Conservation (phyloP, 2,797 vertebrate genomes). For the Ciconia nigra region DNA sequence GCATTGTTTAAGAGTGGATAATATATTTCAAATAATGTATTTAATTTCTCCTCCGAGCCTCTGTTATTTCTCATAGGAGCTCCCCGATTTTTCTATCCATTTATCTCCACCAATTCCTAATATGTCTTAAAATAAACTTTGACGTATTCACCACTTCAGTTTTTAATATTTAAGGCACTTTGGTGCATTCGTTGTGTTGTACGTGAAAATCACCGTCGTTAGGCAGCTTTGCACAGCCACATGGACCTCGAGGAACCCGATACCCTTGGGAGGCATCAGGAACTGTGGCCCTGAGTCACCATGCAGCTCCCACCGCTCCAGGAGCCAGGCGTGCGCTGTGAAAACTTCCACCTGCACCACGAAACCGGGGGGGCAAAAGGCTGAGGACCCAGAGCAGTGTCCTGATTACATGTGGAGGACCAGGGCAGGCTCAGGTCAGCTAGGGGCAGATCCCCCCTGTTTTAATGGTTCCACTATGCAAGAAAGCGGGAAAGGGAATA, state of each 20-base stretch:
- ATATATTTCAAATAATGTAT: not conserved
- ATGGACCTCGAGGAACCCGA: not conserved
- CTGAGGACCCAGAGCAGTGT: not conserved
- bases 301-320: fast-evolving
- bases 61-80: not conserved
- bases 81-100: not conserved
- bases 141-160: not conserved
- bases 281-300: not conserved
- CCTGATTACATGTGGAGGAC: not conserved
- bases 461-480: not conserved
- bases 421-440: not conserved
- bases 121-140: not conserved
- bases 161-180: not conserved
- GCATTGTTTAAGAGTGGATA: not conserved
- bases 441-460: too few species aligned
- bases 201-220: fast-evolving
- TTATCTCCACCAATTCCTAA: not conserved
- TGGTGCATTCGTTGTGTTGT: not conserved
- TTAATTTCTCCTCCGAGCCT: not conserved
- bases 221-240: not conserved
- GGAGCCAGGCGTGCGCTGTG: not conserved
- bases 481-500: not conserved
- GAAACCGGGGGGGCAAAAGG: not conserved
- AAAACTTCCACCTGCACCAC: not conserved
- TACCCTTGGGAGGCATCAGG: not conserved